These are phyloP conservation scores for Saguinus imperator DNA, from an alignment of 2,113 vertebrate genomes.

Conservation along the genomic window DNA sequence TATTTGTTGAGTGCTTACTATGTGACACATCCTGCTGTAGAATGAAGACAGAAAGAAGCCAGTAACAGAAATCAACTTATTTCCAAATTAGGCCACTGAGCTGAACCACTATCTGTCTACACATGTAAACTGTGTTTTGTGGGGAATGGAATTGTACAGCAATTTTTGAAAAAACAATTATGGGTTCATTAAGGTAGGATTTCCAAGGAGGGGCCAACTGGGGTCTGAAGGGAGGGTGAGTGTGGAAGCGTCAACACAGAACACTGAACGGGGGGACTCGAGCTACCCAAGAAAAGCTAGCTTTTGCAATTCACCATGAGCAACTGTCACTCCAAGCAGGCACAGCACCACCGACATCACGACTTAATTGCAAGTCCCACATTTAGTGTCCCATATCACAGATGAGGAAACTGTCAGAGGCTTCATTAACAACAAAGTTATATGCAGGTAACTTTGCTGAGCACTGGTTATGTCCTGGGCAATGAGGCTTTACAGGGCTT, in stretches of 20 bases:
- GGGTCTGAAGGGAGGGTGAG: background rate
- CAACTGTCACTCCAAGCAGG: background rate
- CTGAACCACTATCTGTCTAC: background rate
- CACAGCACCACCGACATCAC: too few species aligned
- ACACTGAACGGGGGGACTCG: rapidly evolving
- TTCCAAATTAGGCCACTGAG: background rate
- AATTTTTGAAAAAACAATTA: background rate
- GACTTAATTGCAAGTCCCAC: background rate
- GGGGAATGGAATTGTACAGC: background rate
- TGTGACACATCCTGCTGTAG: background rate
- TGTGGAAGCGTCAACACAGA: background rate
- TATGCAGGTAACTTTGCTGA: too few species aligned
- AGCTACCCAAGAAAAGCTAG: background rate
- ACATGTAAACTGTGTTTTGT: background rate
- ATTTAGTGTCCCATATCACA: background rate
- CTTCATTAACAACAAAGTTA: background rate
- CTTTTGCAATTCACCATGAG: background rate
- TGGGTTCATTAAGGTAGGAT: background rate
- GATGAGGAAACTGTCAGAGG: background rate
- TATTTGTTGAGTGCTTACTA: background rate
- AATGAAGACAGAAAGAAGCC: background rate
- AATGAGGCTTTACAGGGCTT: too few species aligned
- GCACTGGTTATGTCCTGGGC: too few species aligned
- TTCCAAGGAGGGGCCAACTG: background rate
- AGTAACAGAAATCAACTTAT: background rate